Conservation (phyloP, 2,888 invertebrate species). For the Siphlonurus alternatus region DNA sequence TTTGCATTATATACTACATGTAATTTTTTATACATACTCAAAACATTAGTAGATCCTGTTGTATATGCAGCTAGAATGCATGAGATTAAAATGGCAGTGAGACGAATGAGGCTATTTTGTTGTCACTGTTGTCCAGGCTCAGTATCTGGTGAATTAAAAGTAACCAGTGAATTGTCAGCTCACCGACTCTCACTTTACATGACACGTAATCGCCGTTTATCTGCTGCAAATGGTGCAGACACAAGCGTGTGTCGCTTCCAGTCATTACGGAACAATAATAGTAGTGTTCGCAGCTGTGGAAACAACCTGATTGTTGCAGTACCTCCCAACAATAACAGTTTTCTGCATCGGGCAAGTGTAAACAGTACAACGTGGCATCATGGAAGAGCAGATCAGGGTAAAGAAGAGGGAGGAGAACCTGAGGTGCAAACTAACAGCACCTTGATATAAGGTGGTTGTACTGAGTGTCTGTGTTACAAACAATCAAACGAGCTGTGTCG, state of each 20-base stretch:
- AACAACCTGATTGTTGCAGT: neutral
- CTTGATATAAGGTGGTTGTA: no score
- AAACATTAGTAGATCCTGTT: conserved; percentile 43
- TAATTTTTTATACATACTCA: conserved; percentile 40
- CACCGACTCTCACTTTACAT: neutral
- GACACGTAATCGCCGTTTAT: neutral
- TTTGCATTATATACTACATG: conserved; percentile 23
- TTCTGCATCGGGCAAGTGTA: neutral
- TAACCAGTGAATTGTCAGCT: neutral
- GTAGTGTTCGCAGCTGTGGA: neutral
- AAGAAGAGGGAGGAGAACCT: neutral
- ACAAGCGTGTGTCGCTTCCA: neutral
- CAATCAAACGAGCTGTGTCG: no score
- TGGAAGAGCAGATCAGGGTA: neutral
- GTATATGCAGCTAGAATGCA: conserved; percentile 48
- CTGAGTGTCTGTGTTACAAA: no score
- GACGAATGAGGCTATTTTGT: neutral
- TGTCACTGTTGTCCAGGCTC: neutral
- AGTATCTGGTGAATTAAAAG: neutral
- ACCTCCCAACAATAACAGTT: neutral
- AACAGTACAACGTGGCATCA: neutral
- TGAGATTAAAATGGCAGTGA: conserved; percentile 31
- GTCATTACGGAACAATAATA: neutral
- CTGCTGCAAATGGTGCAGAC: neutral
- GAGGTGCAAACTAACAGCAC: neutral